Conservation (phyloP, 2,888 invertebrate species). For the Cosmorhoe ocellata region DNA sequence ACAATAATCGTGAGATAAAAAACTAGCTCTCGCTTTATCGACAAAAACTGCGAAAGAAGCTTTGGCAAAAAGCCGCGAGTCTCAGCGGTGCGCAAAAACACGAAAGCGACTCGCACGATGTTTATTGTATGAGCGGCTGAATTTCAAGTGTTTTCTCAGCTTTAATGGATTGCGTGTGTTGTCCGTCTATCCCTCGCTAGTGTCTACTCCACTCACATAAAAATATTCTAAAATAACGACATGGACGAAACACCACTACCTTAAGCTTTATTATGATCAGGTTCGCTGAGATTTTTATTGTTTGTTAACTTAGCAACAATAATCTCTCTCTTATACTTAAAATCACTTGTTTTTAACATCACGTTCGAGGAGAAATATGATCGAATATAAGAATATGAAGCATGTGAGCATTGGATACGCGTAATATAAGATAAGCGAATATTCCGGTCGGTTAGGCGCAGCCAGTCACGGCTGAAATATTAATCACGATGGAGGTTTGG, state of each 20-base stretch:
- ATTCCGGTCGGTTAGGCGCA: slow-evolving; percentile 48
- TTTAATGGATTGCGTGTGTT: slow-evolving; percentile 70
- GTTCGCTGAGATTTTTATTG: neutral
- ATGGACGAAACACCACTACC: neutral
- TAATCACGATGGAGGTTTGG: slow-evolving; percentile 63
- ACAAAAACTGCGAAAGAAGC: slow-evolving; percentile 54
- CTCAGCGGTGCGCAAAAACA: slow-evolving; percentile 56
- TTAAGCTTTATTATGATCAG: neutral
- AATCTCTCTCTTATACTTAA: no score
- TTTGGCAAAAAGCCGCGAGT: slow-evolving; percentile 56
- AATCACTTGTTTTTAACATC: no score
- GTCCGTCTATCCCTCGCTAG: slow-evolving; percentile 51
- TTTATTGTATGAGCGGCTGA: slow-evolving; percentile 80
- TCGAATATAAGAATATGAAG: slow-evolving; percentile 1
- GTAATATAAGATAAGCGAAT: slow-evolving; percentile 46
- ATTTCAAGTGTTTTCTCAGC: slow-evolving; percentile 76
- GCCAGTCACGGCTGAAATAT: slow-evolving; percentile 69
- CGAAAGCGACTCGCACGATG: slow-evolving; percentile 55
- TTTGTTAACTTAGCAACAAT: no score
- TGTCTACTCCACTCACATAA: slow-evolving; percentile 42
- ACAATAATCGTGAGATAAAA: slow-evolving; percentile 36
- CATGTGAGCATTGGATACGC: slow-evolving; percentile 7
- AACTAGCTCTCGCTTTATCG: slow-evolving; percentile 38
- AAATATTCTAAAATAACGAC: slow-evolving; percentile 30
- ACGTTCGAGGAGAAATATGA: neutral